Percentiles rank a stretch among this genome's conserved stretches.
Conservation (phyloP, 1,140 invertebrate genomes). For the Diorhabda sublineata region DNA sequence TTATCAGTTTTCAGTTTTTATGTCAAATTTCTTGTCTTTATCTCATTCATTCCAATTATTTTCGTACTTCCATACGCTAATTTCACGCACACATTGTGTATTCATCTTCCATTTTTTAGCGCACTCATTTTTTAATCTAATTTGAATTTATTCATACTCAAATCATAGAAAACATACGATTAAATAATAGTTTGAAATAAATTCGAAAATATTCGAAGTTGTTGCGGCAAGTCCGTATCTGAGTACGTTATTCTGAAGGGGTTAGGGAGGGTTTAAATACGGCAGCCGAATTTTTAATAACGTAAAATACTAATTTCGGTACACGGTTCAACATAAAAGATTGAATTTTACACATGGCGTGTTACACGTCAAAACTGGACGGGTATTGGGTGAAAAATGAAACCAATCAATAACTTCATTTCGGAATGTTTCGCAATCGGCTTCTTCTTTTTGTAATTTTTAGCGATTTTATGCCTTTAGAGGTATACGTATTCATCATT, state of each 20-base stretch:
- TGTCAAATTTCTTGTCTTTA: no score
- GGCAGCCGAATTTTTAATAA: slow-evolving; percentile 21
- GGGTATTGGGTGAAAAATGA: slow-evolving; percentile 14
- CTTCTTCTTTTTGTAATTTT: not conserved
- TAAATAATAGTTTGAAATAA: no score
- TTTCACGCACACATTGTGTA: no score
- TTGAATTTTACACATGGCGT: slow-evolving; percentile 21
- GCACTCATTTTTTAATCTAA: no score
- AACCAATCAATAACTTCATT: slow-evolving; percentile 17
- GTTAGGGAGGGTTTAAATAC: slow-evolving; percentile 15
- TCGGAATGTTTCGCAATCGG: not conserved
- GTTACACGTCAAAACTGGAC: slow-evolving; percentile 17
- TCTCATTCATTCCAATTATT: no score
- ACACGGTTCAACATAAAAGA: slow-evolving; percentile 14
- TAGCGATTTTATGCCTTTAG: not conserved
- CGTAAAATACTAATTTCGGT: slow-evolving; percentile 21
- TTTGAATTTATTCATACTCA: no score
- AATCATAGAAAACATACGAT: no score
- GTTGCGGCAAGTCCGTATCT: not conserved
- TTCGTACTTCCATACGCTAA: no score
- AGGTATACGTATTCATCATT: not conserved
- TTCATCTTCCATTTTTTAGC: no score
- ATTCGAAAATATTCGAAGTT: no score
- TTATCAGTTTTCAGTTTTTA: no score
- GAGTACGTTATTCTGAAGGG: slow-evolving; percentile 5